Conservation (phyloP, 2,888 invertebrate species). For the Mesorhabditis belari region DNA sequence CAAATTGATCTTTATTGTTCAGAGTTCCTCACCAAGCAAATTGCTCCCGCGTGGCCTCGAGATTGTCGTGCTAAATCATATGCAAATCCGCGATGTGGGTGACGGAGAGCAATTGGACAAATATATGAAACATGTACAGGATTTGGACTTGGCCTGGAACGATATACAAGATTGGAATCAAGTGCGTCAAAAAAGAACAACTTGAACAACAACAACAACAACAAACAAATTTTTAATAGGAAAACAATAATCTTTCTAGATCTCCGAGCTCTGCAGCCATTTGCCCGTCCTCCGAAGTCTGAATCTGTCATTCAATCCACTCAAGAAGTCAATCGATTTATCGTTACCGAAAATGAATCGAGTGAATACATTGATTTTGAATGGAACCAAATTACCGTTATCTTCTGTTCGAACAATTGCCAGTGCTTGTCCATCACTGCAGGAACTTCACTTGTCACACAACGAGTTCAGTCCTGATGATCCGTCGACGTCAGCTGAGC, state of each 20-base stretch:
- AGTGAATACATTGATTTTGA: constrained; percentile 31
- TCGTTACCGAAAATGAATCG: constrained; percentile 18
- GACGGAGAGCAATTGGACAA: constrained; percentile 30
- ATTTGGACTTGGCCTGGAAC: constrained; percentile 78
- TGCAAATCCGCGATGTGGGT: constrained; percentile 11
- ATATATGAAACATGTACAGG: constrained; percentile 54
- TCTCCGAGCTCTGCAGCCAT: not conserved
- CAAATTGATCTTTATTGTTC: no score
- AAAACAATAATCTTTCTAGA: not conserved
- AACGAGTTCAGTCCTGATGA: constrained; percentile 22
- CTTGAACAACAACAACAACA: not conserved
- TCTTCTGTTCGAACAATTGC: constrained; percentile 21
- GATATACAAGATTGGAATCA: constrained; percentile 78
- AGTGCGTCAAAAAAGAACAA: constrained; percentile 32
- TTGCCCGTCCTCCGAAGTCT: not conserved
- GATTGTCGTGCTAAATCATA: constrained; percentile 19
- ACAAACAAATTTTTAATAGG: not conserved
- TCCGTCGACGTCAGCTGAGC: not conserved
- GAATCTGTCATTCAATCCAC: not conserved
- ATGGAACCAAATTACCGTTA: constrained; percentile 34
- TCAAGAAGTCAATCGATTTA: constrained; percentile 8
- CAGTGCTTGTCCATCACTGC: constrained; percentile 21
- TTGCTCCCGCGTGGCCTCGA: constrained; percentile 4
- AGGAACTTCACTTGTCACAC: constrained; percentile 36
- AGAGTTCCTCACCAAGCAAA: not conserved